Base-by-base conservation (phyloP, 1,140 invertebrate species). In the Coelopa frigida region DNA sequence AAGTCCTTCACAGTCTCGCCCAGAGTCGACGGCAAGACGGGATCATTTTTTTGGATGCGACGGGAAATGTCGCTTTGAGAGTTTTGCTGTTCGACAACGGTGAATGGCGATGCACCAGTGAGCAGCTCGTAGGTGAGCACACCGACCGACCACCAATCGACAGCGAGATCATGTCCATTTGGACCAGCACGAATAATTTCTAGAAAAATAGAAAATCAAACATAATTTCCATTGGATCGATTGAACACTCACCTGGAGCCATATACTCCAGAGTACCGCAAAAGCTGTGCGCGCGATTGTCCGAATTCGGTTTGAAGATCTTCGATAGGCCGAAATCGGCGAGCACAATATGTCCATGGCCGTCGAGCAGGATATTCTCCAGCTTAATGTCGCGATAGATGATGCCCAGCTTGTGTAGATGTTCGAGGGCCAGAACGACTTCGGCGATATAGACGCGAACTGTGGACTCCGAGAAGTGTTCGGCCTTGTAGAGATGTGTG, bases 111-210 rank as follows among this genome's bases (percentile, higher is more conserved):
- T 3, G 90, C 90, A 18, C 94, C 94, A 2, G 93, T 97, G n/a
- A 98, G 70, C 7, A 98, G 77, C 73, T 98, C 94, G 75, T 94
- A 98, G 0, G 89, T 92, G 12, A 98, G 72, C 0, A 98, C 93
- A n/a, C 94, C 94, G 1, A 98, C 84, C 40, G 90, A 93, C 93
- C 93, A 97, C 93, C 94, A 98, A 73, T 97, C 94, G 3, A 95
- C 93, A 51, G 89, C 87, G 66, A 88, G 84, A 80, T 94, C 87
- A 70, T 95, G 91, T 23, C 91, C 91, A 42, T 81, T 78, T 32
- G 78, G 80, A 44, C 85, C 84, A 37, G 85, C 85, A 51, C 82
- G 74, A 23, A 95, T 87, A 12, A 95, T 86, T 72, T 95, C 92
- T 3, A 37, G 1, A 49, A 39, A 35, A 14, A 37, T 12, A 44